These are phyloP conservation scores for Archivesica marissinica DNA, from an alignment of 1,140 invertebrate species.

Conservation along the genomic window DNA sequence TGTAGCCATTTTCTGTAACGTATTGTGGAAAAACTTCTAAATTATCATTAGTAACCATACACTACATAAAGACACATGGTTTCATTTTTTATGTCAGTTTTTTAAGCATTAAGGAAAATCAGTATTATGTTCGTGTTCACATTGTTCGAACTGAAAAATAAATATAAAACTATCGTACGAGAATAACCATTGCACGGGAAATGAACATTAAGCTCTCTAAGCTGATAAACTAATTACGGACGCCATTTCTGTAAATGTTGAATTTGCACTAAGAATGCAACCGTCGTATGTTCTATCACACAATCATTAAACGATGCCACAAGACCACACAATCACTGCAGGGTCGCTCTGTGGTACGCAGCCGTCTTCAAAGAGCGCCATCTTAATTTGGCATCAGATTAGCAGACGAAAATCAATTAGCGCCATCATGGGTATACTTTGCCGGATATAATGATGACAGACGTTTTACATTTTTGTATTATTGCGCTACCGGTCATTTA, in stretches of 20 bases:
- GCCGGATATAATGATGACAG: constrained; percentile 37
- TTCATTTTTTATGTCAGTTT: no score
- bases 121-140: no score
- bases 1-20: no score
- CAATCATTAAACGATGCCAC: constrained; percentile 34
- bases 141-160: no score
- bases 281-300: neutral
- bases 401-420: constrained; percentile 46
- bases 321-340: neutral
- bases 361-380: neutral
- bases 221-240: neutral
- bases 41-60: no score
- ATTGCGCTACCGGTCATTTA: constrained; percentile 35
- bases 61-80: no score
- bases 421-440: constrained; percentile 45
- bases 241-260: neutral
- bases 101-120: no score
- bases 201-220: neutral
- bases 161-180: no score
- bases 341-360: neutral
- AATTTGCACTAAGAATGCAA: neutral
- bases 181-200: neutral
- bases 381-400: constrained; percentile 35
- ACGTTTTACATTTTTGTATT: constrained; percentile 45
- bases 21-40: no score